Conservation (phyloP, 2,797 vertebrate genomes). For the Cossypha polioptera region DNA sequence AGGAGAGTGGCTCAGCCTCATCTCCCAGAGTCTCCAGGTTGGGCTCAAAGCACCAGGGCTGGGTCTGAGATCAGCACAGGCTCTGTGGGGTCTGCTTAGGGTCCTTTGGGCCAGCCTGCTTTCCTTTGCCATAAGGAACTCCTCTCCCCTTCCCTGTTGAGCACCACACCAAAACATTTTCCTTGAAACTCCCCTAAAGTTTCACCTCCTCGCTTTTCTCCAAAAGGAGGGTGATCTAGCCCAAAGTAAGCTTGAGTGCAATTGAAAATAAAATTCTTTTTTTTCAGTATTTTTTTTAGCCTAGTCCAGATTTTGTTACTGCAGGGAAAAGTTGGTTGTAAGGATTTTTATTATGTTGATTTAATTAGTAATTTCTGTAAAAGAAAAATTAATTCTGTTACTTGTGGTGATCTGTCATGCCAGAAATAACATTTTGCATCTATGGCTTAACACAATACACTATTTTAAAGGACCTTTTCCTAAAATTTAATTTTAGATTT, state of each 20-base stretch:
- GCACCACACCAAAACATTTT: neutral
- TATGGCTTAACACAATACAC: conserved; percentile 39
- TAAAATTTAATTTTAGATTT: conserved; percentile 64
- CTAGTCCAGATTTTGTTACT: neutral
- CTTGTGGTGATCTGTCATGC: neutral
- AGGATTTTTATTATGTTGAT: conserved; percentile 17
- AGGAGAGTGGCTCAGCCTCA: neutral
- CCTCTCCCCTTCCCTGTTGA: neutral
- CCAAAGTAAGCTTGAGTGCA: neutral
- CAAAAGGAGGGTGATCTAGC: neutral
- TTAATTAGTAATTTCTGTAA: conserved; percentile 63
- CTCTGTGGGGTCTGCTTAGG: neutral
- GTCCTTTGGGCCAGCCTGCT: neutral
- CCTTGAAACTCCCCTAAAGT: neutral
- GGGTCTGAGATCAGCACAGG: neutral
- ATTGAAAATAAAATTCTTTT: neutral
- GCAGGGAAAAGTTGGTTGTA: neutral
- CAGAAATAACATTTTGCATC: conserved; percentile 58
- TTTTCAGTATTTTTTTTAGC: conserved; percentile 3
- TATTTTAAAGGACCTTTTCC: conserved; percentile 27
- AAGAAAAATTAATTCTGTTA: conserved; percentile 56
- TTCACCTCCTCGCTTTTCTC: neutral
- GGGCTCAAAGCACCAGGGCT: neutral
- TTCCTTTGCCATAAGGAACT: neutral
- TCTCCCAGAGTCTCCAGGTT: neutral